Conservation (phyloP, 2,797 vertebrate species). For the Karalla daura region DNA sequence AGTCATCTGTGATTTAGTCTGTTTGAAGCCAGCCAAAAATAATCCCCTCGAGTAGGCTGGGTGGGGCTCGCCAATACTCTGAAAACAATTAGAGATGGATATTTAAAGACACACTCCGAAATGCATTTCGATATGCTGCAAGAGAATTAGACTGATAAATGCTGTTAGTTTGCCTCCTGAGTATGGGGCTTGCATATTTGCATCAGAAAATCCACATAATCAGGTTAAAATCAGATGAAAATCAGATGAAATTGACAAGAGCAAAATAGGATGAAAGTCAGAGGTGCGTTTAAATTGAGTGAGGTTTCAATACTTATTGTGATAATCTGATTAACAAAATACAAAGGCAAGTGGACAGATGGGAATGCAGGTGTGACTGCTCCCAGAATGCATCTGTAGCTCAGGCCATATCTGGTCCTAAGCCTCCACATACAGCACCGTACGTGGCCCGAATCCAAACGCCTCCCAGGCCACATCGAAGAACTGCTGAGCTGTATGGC, state of each 20-base stretch:
- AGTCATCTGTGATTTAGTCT: conserved; percentile 72
- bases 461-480: neutral
- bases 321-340: neutral
- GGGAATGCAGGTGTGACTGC: neutral
- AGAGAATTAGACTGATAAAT: conserved; percentile 3
- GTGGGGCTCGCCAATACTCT: conserved; percentile 51
- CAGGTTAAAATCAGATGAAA: neutral
- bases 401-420: neutral
- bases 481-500: neutral
- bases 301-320: neutral
- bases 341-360: neutral
- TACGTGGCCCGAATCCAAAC: conserved; percentile 13
- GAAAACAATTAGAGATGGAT: conserved; percentile 59
- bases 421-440: neutral
- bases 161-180: neutral
- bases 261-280: neutral
- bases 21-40: conserved; percentile 64
- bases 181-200: neutral
- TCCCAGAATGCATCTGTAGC: neutral
- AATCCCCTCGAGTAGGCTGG: conserved; percentile 48
- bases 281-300: neutral
- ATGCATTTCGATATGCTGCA: neutral
- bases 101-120: conserved; percentile 38
- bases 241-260: neutral
- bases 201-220: neutral